A percentile compares a stretch with the other conserved stretches of the same genome.
phyloP scores from a whole-genome alignment of 2,888 invertebrate genomes.

The Thysanoteuthis rhombus region DNA sequence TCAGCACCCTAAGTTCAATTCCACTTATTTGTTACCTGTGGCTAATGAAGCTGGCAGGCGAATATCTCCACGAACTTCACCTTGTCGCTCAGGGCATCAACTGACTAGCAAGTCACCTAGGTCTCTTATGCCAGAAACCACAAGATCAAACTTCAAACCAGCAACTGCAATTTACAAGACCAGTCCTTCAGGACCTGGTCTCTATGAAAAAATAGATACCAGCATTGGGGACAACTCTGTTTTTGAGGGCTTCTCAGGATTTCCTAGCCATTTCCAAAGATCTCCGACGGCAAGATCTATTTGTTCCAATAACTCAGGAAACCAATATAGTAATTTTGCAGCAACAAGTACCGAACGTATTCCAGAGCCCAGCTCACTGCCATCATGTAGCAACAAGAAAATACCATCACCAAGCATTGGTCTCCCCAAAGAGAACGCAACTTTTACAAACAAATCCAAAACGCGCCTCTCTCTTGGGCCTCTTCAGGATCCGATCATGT shows the following conservation, averaged over 20 bases:
- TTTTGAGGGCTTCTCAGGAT: not conserved
- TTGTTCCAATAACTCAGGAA: not conserved
- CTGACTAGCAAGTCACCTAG: not conserved
- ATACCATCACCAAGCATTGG: not conserved
- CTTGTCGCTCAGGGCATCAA: not conserved
- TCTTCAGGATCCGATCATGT: conserved; percentile 22
- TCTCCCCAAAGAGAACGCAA: not conserved
- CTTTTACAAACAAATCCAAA: not conserved
- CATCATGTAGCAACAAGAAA: not conserved
- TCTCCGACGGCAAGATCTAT: not conserved
- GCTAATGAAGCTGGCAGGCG: not conserved
- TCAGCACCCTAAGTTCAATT: not conserved
- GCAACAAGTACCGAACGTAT: not conserved
- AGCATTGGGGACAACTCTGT: not conserved
- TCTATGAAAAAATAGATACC: not conserved
- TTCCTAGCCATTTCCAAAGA: not conserved
- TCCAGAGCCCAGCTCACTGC: not conserved
- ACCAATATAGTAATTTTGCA: not conserved
- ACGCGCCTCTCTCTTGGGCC: not conserved
- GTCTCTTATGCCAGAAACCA: not conserved
- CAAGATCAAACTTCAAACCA: not conserved
- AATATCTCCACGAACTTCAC: not conserved
- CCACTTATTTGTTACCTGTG: not conserved
- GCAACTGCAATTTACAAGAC: conserved; percentile 16
- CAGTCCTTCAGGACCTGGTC: not conserved